A percentile compares a stretch with the other conserved stretches of the same genome.
Conservation (phyloP, 2,113 vertebrate species). For the Nematolebias whitei region DNA sequence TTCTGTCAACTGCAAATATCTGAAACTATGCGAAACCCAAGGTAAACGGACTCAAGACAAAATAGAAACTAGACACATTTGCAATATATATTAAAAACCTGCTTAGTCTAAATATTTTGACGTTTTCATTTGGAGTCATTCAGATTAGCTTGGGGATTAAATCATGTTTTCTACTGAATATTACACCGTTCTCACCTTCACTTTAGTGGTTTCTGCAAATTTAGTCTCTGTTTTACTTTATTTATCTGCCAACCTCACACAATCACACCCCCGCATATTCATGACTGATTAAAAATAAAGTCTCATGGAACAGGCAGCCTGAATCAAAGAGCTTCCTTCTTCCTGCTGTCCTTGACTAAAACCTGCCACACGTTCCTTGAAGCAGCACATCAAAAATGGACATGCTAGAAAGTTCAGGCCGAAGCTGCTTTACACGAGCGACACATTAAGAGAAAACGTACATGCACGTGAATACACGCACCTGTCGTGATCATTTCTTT, state of each 20-base stretch:
- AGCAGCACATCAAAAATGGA: slow-evolving; percentile 16
- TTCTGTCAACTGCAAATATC: neutral
- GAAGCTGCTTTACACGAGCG: slow-evolving; percentile 41
- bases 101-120: neutral
- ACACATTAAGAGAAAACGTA: slow-evolving; percentile 35
- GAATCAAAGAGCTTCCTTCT: slow-evolving; percentile 64
- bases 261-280: slow-evolving; percentile 44
- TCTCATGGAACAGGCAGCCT: slow-evolving; percentile 40
- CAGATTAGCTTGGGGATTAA: neutral
- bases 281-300: slow-evolving; percentile 34
- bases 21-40: neutral
- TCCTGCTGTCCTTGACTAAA: slow-evolving; percentile 41
- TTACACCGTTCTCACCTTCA: slow-evolving; percentile 14
- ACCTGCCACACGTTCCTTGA: slow-evolving; percentile 11
- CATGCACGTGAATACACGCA: slow-evolving; percentile 28
- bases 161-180: slow-evolving; percentile 1
- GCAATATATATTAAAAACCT: neutral
- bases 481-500: slow-evolving; percentile 35
- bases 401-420: slow-evolving; percentile 15
- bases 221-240: slow-evolving; percentile 22
- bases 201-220: slow-evolving; percentile 9
- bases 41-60: neutral
- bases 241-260: slow-evolving; percentile 34
- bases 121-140: too few relatives aligned
- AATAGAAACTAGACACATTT: too few relatives aligned